phyloP scores from a whole-genome alignment of 2,888 invertebrate species.

The Digitonthophagus gazella region DNA sequence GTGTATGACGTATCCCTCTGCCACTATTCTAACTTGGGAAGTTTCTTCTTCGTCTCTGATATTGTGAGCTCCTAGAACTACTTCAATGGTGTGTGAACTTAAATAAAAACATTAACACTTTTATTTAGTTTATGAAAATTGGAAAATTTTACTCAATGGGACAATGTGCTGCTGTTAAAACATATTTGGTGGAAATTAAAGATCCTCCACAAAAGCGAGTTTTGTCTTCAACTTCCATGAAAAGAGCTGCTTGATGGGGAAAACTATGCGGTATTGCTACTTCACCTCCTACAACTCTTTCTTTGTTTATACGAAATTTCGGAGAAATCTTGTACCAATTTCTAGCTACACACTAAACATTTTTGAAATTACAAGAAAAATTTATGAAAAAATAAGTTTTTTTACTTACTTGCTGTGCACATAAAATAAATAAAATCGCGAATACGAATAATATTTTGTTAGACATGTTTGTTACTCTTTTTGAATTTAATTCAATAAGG shows the following conservation, averaged over 20 bases:
- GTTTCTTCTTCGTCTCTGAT: conserved; percentile 36
- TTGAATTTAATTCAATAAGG: background rate
- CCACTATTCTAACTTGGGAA: conserved; percentile 34
- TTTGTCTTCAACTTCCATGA: background rate
- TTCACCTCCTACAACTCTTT: conserved; percentile 6
- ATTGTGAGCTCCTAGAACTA: conserved; percentile 40
- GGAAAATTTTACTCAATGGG: background rate
- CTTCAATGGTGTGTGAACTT: conserved; percentile 24
- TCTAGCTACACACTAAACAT: background rate
- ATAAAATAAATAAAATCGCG: background rate
- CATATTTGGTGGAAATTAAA: conserved; percentile 18
- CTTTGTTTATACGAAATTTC: background rate
- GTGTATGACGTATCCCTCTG: conserved; percentile 29
- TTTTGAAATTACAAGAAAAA: too few species aligned
- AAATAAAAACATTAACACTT: background rate
- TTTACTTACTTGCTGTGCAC: background rate
- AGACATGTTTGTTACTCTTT: background rate
- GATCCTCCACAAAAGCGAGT: conserved; percentile 21
- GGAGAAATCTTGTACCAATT: background rate
- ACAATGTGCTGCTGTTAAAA: conserved; percentile 24
- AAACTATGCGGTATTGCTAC: conserved; percentile 19
- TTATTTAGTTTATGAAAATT: background rate
- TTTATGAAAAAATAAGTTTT: too few species aligned
- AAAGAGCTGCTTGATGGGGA: conserved; percentile 12
- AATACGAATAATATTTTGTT: background rate